Evolutionary conservation across 2,888 invertebrate genomes (phyloP).

Genomic region (Epicampocera succincta): DNA sequence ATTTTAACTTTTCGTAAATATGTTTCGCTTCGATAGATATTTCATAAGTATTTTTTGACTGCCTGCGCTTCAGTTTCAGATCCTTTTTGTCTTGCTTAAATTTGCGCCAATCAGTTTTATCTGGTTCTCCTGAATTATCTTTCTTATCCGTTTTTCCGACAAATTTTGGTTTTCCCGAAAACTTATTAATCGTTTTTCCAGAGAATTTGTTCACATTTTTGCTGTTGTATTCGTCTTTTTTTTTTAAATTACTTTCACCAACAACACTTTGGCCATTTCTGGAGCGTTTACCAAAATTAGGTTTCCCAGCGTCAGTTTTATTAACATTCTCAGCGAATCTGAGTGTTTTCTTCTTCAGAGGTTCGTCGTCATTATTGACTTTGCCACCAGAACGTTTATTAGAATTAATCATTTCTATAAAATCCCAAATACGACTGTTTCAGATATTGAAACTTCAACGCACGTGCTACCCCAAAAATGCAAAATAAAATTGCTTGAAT

Average conservation of each 20-base stretch:
- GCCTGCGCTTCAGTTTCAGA: slow-evolving; percentile 85
- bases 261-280: slow-evolving; percentile 28
- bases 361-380: slow-evolving; percentile 47
- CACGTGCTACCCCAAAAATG: slow-evolving; percentile 32
- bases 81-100: slow-evolving; percentile 90
- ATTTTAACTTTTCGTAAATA: slow-evolving; percentile 84
- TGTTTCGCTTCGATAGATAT: slow-evolving; percentile 83
- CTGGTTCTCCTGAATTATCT: slow-evolving; percentile 71
- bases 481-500: slow-evolving; percentile 39
- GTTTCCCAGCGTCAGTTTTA: slow-evolving; percentile 40
- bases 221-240: slow-evolving; percentile 23
- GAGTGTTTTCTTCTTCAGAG: slow-evolving; percentile 52
- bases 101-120: slow-evolving; percentile 88
- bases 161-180: slow-evolving; percentile 54
- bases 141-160: slow-evolving; percentile 36
- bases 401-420: slow-evolving; percentile 62
- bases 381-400: slow-evolving; percentile 68
- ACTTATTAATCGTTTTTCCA: slow-evolving; percentile 55
- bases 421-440: slow-evolving; percentile 12
- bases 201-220: slow-evolving; percentile 44
- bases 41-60: slow-evolving; percentile 83
- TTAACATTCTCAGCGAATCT: slow-evolving; percentile 29
- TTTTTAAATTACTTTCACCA: slow-evolving; percentile 26
- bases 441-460: slow-evolving; percentile 29
- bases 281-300: slow-evolving; percentile 59